Conservation (phyloP, 2,888 invertebrate species). For the Meghimatium bilineatum region DNA sequence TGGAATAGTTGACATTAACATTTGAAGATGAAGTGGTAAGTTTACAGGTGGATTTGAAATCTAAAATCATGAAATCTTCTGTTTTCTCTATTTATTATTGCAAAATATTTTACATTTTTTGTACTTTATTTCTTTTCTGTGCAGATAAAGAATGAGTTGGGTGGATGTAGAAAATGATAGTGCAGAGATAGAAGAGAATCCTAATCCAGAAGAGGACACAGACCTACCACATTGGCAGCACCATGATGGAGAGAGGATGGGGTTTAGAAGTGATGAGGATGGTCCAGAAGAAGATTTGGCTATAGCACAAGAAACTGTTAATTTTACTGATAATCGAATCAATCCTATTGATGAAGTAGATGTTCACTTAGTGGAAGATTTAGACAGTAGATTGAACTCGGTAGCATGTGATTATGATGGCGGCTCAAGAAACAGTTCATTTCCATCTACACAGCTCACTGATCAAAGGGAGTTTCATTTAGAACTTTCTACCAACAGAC, state of each 20-base stretch:
- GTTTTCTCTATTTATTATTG: not conserved
- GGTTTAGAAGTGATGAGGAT: conserved; percentile 29
- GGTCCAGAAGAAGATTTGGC: conserved; percentile 44
- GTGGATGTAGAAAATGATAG: conserved; percentile 48
- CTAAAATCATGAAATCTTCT: not conserved
- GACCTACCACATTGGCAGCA: conserved; percentile 40
- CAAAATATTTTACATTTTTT: not conserved
- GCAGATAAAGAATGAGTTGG: conserved; percentile 45
- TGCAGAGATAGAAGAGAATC: conserved; percentile 52
- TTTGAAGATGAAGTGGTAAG: too few species aligned
- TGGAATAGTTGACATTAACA: too few species aligned
- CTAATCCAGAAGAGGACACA: conserved; percentile 56
- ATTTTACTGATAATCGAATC: not conserved
- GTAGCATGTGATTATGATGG: not conserved
- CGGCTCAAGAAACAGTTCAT: not conserved
- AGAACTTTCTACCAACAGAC: not conserved
- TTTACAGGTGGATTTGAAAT: too few species aligned
- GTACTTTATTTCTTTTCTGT: not conserved
- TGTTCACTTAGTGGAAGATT: not conserved
- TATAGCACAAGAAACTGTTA: conserved; percentile 17
- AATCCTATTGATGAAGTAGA: not conserved
- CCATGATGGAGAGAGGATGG: conserved; percentile 10
- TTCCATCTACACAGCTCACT: not conserved
- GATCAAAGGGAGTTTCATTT: not conserved
- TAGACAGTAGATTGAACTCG: not conserved